These are phyloP conservation scores for Anoplolepis gracilipes DNA, from an alignment of 1,140 invertebrate species.

Conservation along the genomic window DNA sequence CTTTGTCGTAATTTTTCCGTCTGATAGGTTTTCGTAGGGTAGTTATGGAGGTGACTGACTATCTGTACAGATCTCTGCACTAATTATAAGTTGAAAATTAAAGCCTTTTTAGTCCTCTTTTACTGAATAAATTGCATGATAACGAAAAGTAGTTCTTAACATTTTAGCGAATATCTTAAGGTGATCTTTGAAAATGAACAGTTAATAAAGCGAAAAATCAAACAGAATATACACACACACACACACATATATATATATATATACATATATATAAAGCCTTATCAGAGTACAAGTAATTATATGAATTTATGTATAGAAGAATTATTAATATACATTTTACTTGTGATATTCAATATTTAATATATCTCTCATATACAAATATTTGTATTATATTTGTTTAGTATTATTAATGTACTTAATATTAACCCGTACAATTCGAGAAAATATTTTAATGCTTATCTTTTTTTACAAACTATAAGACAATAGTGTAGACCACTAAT, in stretches of 20 bases:
- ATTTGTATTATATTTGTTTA: not conserved
- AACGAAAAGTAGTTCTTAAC: constrained; percentile 25
- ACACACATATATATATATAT: too few species aligned
- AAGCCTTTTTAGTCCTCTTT: constrained; percentile 1
- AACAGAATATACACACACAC: not conserved
- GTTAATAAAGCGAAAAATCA: not conserved
- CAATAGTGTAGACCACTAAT: constrained; percentile 27
- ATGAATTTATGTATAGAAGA: not conserved
- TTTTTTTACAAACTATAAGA: constrained; percentile 7
- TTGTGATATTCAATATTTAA: not conserved
- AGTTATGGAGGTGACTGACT: not conserved
- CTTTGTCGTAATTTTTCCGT: constrained; percentile 11
- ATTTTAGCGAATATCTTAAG: constrained; percentile 21
- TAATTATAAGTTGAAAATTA: not conserved
- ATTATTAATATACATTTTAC: not conserved
- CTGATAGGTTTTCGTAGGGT: not conserved
- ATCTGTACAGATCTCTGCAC: not conserved
- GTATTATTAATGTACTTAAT: not conserved
- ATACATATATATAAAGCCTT: not conserved
- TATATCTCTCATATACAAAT: not conserved
- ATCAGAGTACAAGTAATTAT: not conserved
- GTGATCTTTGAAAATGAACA: not conserved
- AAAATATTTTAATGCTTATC: not conserved
- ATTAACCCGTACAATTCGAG: not conserved
- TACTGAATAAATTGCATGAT: constrained; percentile 27